Evolutionary conservation across 1,140 invertebrate genomes (phyloP), one percentile per base, ranked within the genome.

Genomic region (Stegodyphus mimosarum): DNA sequence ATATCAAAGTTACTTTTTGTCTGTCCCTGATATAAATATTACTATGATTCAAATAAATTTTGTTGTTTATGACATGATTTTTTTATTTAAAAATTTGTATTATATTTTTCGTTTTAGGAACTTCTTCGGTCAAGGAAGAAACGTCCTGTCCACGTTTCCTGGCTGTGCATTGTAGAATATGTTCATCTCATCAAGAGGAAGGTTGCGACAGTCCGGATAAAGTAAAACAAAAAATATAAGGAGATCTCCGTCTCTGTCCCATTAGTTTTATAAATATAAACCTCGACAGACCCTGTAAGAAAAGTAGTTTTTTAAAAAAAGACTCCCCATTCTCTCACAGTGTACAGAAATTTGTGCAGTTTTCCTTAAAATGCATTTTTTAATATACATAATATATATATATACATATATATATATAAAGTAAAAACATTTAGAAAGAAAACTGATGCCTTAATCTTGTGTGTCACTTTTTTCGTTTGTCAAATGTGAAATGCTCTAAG

Each of bases 341-440:
- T 74, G 71, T 80, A 80, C 78, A 80, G 78, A 83, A 60, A 13
- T 83, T 83, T 83, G 79, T 83, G 69, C 79, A 73, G 71, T 83
- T 83, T 83, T 83, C 79, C 79, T 71, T 80, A 80, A 80, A 55
- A 80, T 71, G 71, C 79, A 83, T 83, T 83, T 83, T 79, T 83
- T 83, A 83, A 83, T 83, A 83, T 83, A 79, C 49, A 83, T 83
- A 83, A 17, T 73, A 69, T 83, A 83, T 18, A 83, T 83, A 77
- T 33, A 33, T 18, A 83, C 73, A 77, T 33, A 33, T 33, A 77
- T 60, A 60, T 60, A 17, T 77, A 60, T 60, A 60, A 60, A 60
- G 55, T 60, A 83, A 73, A 74, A 70, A 83, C 17, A 69, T 64
- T 74, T 83, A 83, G 79, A 18, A 83, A 73, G 79, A 74, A 74